Evolutionary conservation across 2,888 invertebrate genomes (phyloP).

Genomic region (Calephelis perditalis): DNA sequence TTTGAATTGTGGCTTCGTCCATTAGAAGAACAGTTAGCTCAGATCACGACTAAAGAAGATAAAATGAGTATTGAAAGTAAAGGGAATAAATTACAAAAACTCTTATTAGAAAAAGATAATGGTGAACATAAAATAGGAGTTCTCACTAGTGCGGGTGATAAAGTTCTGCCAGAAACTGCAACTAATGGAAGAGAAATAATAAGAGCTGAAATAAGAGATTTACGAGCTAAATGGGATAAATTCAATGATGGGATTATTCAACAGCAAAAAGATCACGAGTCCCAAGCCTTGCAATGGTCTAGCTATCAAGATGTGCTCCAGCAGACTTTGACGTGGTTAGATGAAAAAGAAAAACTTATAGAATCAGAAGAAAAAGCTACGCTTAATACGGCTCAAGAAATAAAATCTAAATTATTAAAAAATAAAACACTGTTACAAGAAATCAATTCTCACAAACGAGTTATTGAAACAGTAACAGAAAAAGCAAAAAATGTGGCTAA

Average conservation of each 20-base stretch:
- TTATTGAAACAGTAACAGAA: slow-evolving; percentile 93
- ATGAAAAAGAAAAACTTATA: slow-evolving; percentile 88
- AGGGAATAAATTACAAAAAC: slow-evolving; percentile 82
- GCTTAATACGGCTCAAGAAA: slow-evolving; percentile 90
- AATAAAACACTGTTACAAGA: slow-evolving; percentile 93
- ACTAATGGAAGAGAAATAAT: slow-evolving; percentile 93
- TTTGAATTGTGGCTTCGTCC: slow-evolving; percentile 87
- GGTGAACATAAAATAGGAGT: slow-evolving; percentile 88
- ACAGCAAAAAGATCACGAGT: slow-evolving; percentile 91
- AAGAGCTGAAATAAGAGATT: slow-evolving; percentile 88
- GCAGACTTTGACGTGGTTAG: slow-evolving; percentile 91
- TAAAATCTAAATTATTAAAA: slow-evolving; percentile 89
- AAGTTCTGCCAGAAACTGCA: slow-evolving; percentile 94
- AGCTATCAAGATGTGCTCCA: slow-evolving; percentile 91
- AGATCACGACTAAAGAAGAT: slow-evolving; percentile 81
- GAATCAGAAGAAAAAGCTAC: slow-evolving; percentile 83
- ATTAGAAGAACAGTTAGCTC: slow-evolving; percentile 82
- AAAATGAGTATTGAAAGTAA: slow-evolving; percentile 82
- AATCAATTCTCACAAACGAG: slow-evolving; percentile 91
- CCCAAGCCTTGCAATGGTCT: slow-evolving; percentile 88
- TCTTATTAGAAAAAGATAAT: slow-evolving; percentile 89
- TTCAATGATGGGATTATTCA: slow-evolving; percentile 89
- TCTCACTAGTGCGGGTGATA: slow-evolving; percentile 88
- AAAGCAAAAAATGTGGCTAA: slow-evolving; percentile 86
- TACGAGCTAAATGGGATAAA: slow-evolving; percentile 92